Conservation (phyloP, 2,888 invertebrate species). For the Andricus quercusramuli region DNA sequence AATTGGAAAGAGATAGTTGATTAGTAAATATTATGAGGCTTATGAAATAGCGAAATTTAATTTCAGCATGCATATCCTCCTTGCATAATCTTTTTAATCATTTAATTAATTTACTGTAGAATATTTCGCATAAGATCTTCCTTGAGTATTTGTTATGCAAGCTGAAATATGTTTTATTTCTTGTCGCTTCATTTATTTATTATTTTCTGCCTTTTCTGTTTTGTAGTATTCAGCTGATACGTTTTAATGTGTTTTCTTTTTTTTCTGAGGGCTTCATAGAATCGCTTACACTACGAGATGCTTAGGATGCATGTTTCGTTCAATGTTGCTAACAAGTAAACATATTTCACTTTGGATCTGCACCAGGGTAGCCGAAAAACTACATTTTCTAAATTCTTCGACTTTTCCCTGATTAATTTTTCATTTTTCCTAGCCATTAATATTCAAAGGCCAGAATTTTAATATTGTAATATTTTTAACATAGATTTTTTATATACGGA, state of each 20-base stretch:
- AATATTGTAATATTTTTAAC: too few relatives aligned
- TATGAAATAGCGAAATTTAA: background rate
- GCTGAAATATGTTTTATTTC: background rate
- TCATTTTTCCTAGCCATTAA: too few relatives aligned
- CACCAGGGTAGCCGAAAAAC: too few relatives aligned
- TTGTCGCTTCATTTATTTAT: background rate
- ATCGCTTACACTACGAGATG: conserved; percentile 18
- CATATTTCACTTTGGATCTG: conserved; percentile 1
- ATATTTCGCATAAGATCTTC: background rate
- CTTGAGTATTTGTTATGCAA: background rate
- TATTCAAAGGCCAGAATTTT: too few relatives aligned
- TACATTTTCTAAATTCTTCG: too few relatives aligned
- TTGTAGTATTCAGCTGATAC: background rate
- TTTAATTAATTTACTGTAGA: background rate
- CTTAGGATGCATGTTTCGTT: conserved; percentile 6
- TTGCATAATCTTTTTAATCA: background rate
- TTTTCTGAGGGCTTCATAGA: conserved; percentile 15
- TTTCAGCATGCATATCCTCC: background rate
- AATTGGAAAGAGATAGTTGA: background rate
- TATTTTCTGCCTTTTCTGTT: background rate
- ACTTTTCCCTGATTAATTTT: too few relatives aligned
- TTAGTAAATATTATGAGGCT: background rate
- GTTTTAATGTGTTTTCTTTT: background rate
- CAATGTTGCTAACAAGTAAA: conserved; percentile 16
- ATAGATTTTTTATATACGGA: too few relatives aligned